phyloP scores from a whole-genome alignment of 1,140 invertebrate genomes.

The Habropoda laboriosa region DNA sequence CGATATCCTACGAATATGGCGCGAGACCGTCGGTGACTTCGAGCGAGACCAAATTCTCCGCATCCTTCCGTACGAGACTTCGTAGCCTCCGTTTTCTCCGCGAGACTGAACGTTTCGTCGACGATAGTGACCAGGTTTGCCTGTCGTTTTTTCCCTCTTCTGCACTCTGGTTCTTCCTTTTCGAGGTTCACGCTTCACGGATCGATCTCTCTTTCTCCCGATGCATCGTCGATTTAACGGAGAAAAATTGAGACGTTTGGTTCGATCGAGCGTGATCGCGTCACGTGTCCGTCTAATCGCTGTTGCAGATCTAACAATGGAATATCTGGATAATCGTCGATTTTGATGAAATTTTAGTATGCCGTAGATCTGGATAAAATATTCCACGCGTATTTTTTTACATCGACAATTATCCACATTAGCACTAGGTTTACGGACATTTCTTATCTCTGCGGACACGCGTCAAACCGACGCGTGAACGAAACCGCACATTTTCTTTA shows the following conservation, averaged over 20 bases:
- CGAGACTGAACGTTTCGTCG: conserved; percentile 47
- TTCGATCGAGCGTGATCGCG: conserved; percentile 42
- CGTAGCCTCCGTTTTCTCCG: conserved; percentile 28
- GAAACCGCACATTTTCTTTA: too few species aligned
- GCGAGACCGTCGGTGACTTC: conserved; percentile 29
- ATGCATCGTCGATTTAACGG: conserved; percentile 12
- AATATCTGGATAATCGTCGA: too few species aligned
- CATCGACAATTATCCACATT: too few species aligned
- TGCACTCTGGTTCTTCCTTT: not conserved
- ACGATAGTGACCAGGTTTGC: not conserved
- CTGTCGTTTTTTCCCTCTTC: not conserved
- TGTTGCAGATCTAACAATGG: too few species aligned
- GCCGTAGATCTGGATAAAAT: too few species aligned
- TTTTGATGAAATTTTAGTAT: too few species aligned
- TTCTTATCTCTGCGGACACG: too few species aligned
- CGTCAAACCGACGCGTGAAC: too few species aligned
- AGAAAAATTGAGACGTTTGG: conserved; percentile 23
- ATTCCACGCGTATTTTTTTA: too few species aligned
- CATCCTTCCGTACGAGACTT: conserved; percentile 27
- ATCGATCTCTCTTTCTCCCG: not conserved
- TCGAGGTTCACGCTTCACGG: conserved; percentile 1
- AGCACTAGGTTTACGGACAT: too few species aligned
- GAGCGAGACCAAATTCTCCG: conserved; percentile 49
- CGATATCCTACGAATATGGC: conserved; percentile 64
- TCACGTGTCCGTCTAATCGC: conserved; percentile 32